A percentile compares a stretch with the other conserved stretches of the same genome.
These are phyloP conservation scores for Cephalopterus ornatus DNA, from an alignment of 2,113 vertebrate species.

Conservation along the genomic window DNA sequence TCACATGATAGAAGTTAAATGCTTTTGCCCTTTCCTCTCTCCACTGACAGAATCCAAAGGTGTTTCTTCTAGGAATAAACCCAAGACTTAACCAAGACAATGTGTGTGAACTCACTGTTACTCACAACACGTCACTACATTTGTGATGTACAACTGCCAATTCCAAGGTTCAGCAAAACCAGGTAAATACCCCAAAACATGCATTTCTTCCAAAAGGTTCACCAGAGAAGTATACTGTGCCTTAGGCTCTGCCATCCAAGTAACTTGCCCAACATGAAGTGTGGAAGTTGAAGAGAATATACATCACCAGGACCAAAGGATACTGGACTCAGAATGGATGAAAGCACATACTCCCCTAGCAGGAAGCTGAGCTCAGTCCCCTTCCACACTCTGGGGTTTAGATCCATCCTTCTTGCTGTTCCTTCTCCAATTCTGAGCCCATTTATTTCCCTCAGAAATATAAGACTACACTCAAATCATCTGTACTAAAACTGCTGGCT, in stretches of 20 bases:
- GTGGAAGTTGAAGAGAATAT: background rate
- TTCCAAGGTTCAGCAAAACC: background rate
- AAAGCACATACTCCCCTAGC: background rate
- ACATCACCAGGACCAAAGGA: background rate
- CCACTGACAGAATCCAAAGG: background rate
- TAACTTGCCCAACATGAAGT: background rate
- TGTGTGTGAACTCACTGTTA: too few species aligned
- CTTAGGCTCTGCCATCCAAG: background rate
- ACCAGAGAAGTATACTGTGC: background rate
- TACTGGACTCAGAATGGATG: background rate
- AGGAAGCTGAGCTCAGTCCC: fast-evolving
- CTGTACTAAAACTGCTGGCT: background rate
- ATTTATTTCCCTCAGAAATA: background rate
- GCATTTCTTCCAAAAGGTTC: background rate
- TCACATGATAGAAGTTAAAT: background rate
- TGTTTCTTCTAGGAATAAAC: background rate
- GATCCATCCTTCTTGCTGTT: fast-evolving
- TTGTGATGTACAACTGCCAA: background rate
- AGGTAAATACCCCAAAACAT: background rate
- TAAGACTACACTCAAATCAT: background rate
- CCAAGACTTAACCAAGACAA: background rate
- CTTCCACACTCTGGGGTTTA: background rate
- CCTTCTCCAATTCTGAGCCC: background rate
- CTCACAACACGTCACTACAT: background rate
- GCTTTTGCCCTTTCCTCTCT: background rate